Evolutionary conservation across 53 echinoderm and acorn worm species (phyloP).

Genomic region (Echinometra lucunter): DNA sequence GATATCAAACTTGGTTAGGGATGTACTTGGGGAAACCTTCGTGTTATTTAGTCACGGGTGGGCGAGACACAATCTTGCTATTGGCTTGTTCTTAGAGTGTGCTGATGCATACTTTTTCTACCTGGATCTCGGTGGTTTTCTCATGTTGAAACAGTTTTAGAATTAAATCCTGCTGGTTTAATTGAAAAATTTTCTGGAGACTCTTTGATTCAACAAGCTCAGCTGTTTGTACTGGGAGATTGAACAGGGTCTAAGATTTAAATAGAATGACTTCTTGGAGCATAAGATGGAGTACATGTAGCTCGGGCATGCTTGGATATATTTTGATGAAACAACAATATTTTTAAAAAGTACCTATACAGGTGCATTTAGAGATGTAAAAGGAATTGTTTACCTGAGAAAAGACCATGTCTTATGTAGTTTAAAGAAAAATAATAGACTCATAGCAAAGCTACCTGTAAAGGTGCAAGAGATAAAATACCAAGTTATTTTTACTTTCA

Average conservation of each 20-base stretch:
- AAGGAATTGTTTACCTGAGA: background rate
- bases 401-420: background rate
- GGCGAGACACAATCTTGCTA: no score
- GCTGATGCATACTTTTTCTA: no score
- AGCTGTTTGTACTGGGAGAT: no score
- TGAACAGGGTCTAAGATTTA: no score
- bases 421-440: background rate
- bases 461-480: background rate
- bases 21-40: no score
- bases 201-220: background rate
- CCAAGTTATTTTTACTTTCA: background rate
- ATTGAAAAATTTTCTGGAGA: no score
- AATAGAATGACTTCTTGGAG: background rate
- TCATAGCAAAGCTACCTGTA: background rate
- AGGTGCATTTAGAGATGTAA: background rate
- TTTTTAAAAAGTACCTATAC: background rate
- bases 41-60: no score
- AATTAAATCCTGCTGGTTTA: no score
- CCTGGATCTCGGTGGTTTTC: no score
- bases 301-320: background rate
- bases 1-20: no score
- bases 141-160: no score
- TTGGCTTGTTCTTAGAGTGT: no score
- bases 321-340: slow-evolving; percentile 24
- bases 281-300: background rate